Evolutionary conservation across 2,888 invertebrate genomes (phyloP), one percentile per base, ranked within the genome.

Genomic region (Camptogramma bilineatum): DNA sequence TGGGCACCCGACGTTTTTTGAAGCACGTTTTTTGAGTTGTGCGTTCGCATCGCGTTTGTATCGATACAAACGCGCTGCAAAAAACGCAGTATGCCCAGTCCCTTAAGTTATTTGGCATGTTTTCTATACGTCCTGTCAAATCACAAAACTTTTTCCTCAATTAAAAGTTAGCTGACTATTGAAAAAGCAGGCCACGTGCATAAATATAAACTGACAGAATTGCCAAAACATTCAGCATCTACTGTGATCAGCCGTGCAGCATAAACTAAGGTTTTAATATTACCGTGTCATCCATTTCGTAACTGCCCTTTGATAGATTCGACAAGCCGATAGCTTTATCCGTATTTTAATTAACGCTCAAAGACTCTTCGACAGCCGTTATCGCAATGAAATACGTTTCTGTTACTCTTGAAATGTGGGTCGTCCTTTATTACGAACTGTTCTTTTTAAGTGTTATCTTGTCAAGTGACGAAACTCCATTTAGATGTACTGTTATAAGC

Each of bases 381-480:
- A 77, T 83, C 81, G 75, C 69, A 75, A 79, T 79, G 78, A 81
- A 79, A 74, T 74, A 70, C 70, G 68, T 74, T 78, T 77, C 77
- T 77, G 75, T 73, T 75, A 76, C 76, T 82, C 84, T 83, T 80
- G 80, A 83, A 81, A 85, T 85, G 76, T 83, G 77, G 87, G 83
- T 84, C 83, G 78, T 77, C 77, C 76, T 78, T 77, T 75, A 78
- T 76, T 75, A 72, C 76, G 81, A 84, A 84, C 82, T 80, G 78
- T 83, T 82, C 78, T 75, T 79, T 81, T 81, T 73, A 81, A 86
- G 85, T 84, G 84, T 85, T 87, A 87, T 88, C 86, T 84, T 71
- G 78, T 77, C 76, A 80, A 79, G 83, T 88, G 86, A 86, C 80
- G 88, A 87, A 86, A 87, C 80, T 79, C 77, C 76, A 82, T 87